Percentiles rank a stretch among this genome's conserved stretches.
phyloP scores from a whole-genome alignment of 2,797 vertebrate genomes.

The Myotis myotis region DNA sequence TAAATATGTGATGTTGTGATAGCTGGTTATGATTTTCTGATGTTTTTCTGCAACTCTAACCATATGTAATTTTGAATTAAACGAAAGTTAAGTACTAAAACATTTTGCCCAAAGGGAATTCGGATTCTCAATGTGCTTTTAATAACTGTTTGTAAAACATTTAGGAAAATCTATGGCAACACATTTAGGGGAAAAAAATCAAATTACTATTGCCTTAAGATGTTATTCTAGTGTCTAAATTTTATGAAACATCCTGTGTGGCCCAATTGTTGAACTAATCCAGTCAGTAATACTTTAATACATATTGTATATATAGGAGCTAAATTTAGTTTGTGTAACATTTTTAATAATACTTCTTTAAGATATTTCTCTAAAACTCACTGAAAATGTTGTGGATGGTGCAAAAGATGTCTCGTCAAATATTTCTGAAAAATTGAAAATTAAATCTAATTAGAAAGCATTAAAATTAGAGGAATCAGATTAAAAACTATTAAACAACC shows the following conservation, averaged over 20 bases:
- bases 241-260: slow-evolving; percentile 84
- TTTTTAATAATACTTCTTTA: slow-evolving; percentile 75
- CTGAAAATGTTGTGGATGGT: slow-evolving; percentile 48
- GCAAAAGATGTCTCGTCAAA: slow-evolving; percentile 44
- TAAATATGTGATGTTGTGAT: slow-evolving; percentile 71
- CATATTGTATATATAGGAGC: slow-evolving; percentile 55
- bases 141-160: slow-evolving; percentile 88
- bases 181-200: slow-evolving; percentile 76
- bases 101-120: slow-evolving; percentile 85
- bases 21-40: slow-evolving; percentile 81
- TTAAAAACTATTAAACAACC: slow-evolving; percentile 28
- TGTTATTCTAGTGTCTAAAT: slow-evolving; percentile 84
- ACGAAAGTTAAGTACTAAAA: slow-evolving; percentile 86
- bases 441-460: slow-evolving; percentile 35
- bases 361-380: slow-evolving; percentile 58
- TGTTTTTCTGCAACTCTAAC: slow-evolving; percentile 80
- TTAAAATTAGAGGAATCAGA: slow-evolving; percentile 39
- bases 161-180: slow-evolving; percentile 87
- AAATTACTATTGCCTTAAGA: slow-evolving; percentile 86
- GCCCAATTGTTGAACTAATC: slow-evolving; percentile 80
- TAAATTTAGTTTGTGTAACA: slow-evolving; percentile 79
- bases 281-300: slow-evolving; percentile 70
- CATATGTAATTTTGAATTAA: slow-evolving; percentile 84
- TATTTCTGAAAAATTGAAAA: slow-evolving; percentile 53
- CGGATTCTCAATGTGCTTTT: slow-evolving; percentile 87